These are phyloP conservation scores for Grapholita molesta DNA, from an alignment of 1,140 invertebrate genomes.

Conservation along the genomic window DNA sequence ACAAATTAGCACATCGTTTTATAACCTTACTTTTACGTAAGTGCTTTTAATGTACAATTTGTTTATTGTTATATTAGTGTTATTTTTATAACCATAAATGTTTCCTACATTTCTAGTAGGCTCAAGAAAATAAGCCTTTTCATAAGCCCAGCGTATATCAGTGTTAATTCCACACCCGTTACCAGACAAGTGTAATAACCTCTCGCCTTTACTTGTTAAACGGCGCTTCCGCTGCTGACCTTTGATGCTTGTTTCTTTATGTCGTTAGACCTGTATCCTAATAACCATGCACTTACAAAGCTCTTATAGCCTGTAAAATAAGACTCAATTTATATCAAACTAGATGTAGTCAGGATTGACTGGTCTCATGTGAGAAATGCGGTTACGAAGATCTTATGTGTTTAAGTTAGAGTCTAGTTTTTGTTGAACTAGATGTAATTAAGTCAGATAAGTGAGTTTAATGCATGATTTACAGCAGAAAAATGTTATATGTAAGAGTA, in stretches of 20 bases:
- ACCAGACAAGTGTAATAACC: constrained; percentile 27
- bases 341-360: background rate
- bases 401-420: no score
- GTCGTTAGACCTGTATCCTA: background rate
- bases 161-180: background rate
- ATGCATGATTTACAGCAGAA: constrained; percentile 1
- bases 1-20: no score
- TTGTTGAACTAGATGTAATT: constrained; percentile 11
- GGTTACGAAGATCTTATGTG: no score
- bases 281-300: background rate
- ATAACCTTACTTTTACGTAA: no score
- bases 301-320: background rate
- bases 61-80: no score
- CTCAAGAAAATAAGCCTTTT: constrained; percentile 16
- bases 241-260: constrained; percentile 20
- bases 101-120: background rate
- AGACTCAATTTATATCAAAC: constrained; percentile 18
- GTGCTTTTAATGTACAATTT: no score
- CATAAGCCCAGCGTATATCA: background rate
- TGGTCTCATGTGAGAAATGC: no score
- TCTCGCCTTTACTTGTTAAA: constrained; percentile 31
- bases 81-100: no score
- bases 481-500: background rate
- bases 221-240: constrained; percentile 30
- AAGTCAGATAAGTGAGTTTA: background rate